A percentile compares a stretch with the other conserved stretches of the same genome.
Conservation (phyloP, 2,113 vertebrate genomes). For the Colius striatus region DNA sequence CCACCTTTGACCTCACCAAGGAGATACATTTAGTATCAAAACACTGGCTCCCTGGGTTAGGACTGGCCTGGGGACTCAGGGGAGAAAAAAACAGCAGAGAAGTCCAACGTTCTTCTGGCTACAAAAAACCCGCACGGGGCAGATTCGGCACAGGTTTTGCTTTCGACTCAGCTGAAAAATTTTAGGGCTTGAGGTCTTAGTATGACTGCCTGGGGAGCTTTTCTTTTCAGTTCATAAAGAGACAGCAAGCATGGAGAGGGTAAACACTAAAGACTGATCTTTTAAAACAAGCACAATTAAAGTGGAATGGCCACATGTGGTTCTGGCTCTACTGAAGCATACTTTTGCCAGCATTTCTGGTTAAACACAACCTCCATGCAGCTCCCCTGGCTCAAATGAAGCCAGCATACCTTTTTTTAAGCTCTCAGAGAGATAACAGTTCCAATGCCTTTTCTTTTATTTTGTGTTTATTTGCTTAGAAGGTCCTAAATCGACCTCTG, state of each 20-base stretch:
- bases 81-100: neutral
- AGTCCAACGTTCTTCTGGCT: neutral
- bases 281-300: slow-evolving; percentile 70
- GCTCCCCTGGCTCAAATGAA: slow-evolving; percentile 64
- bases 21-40: slow-evolving; percentile 53
- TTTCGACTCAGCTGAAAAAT: slow-evolving; percentile 52
- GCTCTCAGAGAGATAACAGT: neutral
- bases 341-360: slow-evolving; percentile 67
- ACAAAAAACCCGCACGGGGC: neutral
- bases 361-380: slow-evolving; percentile 47
- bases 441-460: slow-evolving; percentile 18
- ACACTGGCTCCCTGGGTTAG: slow-evolving; percentile 42
- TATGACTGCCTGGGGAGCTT: slow-evolving; percentile 54
- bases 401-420: slow-evolving; percentile 47
- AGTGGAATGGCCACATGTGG: slow-evolving; percentile 65
- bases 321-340: slow-evolving; percentile 49
- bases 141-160: slow-evolving; percentile 36
- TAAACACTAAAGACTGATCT: slow-evolving; percentile 64
- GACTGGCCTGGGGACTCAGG: neutral
- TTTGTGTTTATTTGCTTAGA: slow-evolving; percentile 30
- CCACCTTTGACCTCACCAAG: slow-evolving; percentile 61
- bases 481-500: slow-evolving; percentile 14
- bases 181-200: slow-evolving; percentile 41
- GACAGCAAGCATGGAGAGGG: slow-evolving; percentile 58
- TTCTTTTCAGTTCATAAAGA: slow-evolving; percentile 69